Conservation (phyloP, 2,888 invertebrate species). For the Pterostichus niger region DNA sequence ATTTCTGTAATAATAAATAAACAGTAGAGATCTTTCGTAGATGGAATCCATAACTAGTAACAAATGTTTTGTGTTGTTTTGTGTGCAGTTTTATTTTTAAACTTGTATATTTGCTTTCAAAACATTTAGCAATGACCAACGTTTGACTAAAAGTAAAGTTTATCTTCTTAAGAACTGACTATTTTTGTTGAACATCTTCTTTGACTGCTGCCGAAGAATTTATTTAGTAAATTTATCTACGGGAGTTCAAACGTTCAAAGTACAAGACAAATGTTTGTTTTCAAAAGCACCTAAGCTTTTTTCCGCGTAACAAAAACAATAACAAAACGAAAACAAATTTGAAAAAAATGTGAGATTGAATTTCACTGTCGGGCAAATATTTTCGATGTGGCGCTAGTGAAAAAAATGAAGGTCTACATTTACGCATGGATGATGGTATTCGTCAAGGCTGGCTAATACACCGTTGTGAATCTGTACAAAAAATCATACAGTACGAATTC, state of each 20-base stretch:
- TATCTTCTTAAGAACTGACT: slow-evolving; percentile 9
- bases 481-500: slow-evolving; percentile 10
- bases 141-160: slow-evolving; percentile 13
- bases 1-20: too few relatives aligned
- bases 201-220: slow-evolving; percentile 10
- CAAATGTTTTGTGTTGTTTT: too few relatives aligned
- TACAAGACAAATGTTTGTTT: slow-evolving; percentile 4
- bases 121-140: slow-evolving; percentile 26
- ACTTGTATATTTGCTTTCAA: slow-evolving; percentile 23
- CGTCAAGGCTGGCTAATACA: slow-evolving; percentile 26
- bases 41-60: too few relatives aligned
- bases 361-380: slow-evolving; percentile 23
- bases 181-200: slow-evolving; percentile 13
- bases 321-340: too few relatives aligned
- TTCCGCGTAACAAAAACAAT: background rate
- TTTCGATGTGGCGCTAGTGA: slow-evolving; percentile 16
- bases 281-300: background rate
- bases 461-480: slow-evolving; percentile 36
- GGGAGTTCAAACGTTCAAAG: slow-evolving; percentile 6
- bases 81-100: slow-evolving; percentile 3
- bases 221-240: background rate
- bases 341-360: slow-evolving; percentile 13
- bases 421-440: slow-evolving; percentile 54
- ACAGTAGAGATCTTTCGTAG: too few relatives aligned
- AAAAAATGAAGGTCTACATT: slow-evolving; percentile 50